phyloP scores from a whole-genome alignment of 64 coral and sea anemone species.

The Astreopora myriophthalma region DNA sequence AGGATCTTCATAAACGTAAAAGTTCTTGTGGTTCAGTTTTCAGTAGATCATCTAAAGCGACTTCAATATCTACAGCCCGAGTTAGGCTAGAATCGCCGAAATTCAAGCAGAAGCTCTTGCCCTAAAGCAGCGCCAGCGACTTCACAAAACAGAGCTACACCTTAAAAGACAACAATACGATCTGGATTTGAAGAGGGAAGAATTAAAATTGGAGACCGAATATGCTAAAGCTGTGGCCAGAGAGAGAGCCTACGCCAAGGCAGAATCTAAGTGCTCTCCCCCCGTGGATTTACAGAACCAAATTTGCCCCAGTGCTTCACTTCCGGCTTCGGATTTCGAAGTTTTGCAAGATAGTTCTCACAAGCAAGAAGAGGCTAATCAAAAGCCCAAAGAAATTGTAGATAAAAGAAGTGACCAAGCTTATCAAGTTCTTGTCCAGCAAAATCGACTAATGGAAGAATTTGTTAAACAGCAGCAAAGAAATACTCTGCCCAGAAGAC shows the following conservation, averaged over 20 bases:
- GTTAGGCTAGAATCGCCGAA: not conserved
- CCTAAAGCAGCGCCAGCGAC: not conserved
- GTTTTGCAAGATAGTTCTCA: too few relatives aligned
- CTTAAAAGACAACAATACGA: not conserved
- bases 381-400: too few relatives aligned
- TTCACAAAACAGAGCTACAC: not conserved
- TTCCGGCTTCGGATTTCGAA: too few relatives aligned
- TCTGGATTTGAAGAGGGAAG: not conserved
- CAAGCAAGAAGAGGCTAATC: not conserved
- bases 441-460: not conserved
- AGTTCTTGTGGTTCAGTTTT: not conserved
- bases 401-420: not conserved
- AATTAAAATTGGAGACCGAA: not conserved
- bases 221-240: not conserved
- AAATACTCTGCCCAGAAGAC: constrained; percentile 9
- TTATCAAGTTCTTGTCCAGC: not conserved
- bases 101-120: not conserved
- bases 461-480: not conserved
- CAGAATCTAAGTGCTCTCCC: not conserved
- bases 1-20: too few relatives aligned
- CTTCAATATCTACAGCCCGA: not conserved
- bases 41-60: not conserved
- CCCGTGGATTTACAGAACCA: not conserved
- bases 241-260: not conserved
- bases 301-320: not conserved